Evolutionary conservation across 2,888 invertebrate genomes (phyloP), one percentile per base, ranked within the genome.

Genomic region (Pristionchus exspectatus): DNA sequence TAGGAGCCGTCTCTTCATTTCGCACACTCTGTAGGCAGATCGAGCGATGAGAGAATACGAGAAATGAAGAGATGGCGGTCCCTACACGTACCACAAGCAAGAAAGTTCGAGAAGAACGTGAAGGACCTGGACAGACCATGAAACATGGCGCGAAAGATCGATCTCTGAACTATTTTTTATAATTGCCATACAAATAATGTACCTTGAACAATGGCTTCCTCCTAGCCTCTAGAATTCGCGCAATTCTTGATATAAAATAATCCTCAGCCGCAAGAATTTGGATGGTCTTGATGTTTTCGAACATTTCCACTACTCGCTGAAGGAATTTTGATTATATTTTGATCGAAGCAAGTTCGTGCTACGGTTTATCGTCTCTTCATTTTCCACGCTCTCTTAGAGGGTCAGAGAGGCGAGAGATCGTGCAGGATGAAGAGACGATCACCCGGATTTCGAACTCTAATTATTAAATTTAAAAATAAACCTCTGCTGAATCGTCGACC

Each of bases 91-190:
- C 74, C 24, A 14, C 24, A 27, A 21, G 88, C 88, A 0, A 59
- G 16, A 16, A 24, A 74, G 30, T 56, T 54, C 9, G 77, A 30
- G 24, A 77, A 74, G 74, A 33, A 88, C 21, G 12, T 54, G 59
- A 74, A 74, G 12, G 87, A 72, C 3, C n/a, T 4, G 9, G 87
- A 72, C 3, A 87, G 33, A 21, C 50, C 87, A 50, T 87, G 87
- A 18, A 87, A n/a, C 21, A 87, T 38, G 1, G 33, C 54, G 54
- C 87, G 87, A 54, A 27, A 87, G 30, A 72, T 33, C 14, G 87
- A 54, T 27, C 50, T 1, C 69, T 87, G 74, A 44, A 87, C 0
- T 50, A 50, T 9, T 12, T 9, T 50, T 50, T 38, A 5, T 50
- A 44, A 50, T 10, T 27, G 4, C 10, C 10, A 10, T 12, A 44